Conservation (phyloP, 2,888 invertebrate species). For the Ichneumon xanthorius region DNA sequence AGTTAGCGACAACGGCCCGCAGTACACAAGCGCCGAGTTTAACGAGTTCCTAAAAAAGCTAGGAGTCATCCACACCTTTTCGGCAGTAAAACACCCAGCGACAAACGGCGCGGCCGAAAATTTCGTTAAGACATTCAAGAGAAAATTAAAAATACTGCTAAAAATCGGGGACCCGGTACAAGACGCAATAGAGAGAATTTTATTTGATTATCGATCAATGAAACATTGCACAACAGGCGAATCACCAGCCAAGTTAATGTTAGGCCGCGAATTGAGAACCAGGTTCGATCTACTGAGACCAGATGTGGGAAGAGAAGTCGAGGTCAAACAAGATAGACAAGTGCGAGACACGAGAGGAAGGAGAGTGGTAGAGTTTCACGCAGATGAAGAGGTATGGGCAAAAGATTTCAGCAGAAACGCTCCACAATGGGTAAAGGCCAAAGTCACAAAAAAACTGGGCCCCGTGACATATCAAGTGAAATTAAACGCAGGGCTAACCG, state of each 20-base stretch:
- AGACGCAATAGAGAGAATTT: conserved; percentile 20
- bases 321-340: conserved; percentile 17
- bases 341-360: conserved; percentile 36
- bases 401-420: conserved; percentile 46
- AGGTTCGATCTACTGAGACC: conserved; percentile 46
- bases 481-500: conserved; percentile 9
- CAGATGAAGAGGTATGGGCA: conserved; percentile 47
- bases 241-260: conserved; percentile 44
- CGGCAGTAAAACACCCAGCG: conserved; percentile 50
- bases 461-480: conserved; percentile 55
- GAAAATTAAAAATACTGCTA: conserved; percentile 39
- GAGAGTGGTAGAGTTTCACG: conserved; percentile 32
- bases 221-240: conserved; percentile 53
- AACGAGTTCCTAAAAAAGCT: conserved; percentile 53
- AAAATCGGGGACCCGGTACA: conserved; percentile 10
- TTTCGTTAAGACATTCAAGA: conserved; percentile 67
- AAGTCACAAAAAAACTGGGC: conserved; percentile 38
- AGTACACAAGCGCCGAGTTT: conserved; percentile 54
- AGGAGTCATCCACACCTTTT: conserved; percentile 59
- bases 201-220: conserved; percentile 47
- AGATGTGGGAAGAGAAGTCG: neutral
- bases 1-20: conserved; percentile 62
- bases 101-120: conserved; percentile 67
- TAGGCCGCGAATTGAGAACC: conserved; percentile 45
- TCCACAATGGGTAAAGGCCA: conserved; percentile 30